phyloP scores from a whole-genome alignment of 2,797 vertebrate species.

The Iguana delicatissima region DNA sequence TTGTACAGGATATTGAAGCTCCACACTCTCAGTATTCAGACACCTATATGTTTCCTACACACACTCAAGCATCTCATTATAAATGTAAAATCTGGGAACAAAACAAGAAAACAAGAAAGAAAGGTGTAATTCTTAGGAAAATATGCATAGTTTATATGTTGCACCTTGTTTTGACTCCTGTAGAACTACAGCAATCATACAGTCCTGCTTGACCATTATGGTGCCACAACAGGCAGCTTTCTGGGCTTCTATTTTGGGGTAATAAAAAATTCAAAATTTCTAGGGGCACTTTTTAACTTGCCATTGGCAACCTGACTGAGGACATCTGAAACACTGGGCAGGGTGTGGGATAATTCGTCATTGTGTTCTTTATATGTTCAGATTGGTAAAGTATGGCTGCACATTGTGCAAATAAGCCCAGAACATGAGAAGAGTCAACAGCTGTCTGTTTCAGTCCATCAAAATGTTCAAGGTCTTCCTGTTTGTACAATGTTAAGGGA shows the following conservation, averaged over 20 bases:
- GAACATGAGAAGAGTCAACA: too few species aligned
- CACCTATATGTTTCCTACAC: too few species aligned
- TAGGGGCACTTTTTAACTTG: neutral
- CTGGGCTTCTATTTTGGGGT: neutral
- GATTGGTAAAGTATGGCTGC: neutral
- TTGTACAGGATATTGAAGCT: neutral
- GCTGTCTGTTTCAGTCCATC: too few species aligned
- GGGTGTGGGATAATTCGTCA: neutral
- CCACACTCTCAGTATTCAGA: neutral
- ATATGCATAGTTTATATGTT: neutral
- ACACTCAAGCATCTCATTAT: neutral
- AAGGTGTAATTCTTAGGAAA: neutral
- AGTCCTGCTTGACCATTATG: neutral
- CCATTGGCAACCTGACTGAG: neutral
- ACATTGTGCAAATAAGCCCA: neutral
- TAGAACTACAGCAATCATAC: neutral
- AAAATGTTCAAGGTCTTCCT: too few species aligned
- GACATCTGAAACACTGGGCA: neutral
- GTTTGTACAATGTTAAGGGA: too few species aligned
- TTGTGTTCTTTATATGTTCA: neutral
- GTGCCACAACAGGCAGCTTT: neutral
- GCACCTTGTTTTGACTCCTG: neutral
- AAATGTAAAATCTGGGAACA: neutral
- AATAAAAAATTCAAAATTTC: neutral
- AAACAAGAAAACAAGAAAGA: neutral